Evolutionary conservation across 1,140 invertebrate genomes (phyloP), one percentile per base, ranked within the genome.

Genomic region (Microvelia longipes): DNA sequence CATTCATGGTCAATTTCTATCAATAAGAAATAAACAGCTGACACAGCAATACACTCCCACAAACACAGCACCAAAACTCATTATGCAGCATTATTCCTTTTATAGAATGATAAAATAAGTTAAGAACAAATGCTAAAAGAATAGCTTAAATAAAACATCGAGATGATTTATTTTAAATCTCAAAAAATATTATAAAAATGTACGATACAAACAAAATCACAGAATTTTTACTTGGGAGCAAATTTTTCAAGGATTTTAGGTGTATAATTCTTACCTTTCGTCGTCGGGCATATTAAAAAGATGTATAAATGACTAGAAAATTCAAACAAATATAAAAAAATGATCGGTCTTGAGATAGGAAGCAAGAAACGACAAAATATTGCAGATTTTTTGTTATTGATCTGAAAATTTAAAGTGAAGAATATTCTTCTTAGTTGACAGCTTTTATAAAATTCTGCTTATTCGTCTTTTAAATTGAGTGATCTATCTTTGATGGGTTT

Each of bases 341-440:
- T 11, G 19, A 50, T 50, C 5, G 35, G 35, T 19, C 35, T n/a
- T n/a, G 35, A 50, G 19, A 50, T 50, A 50, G 35, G 35, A 50
- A 19, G 0, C 82, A 83, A 93, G 77, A 2, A 93, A 85, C 90
- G 35, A 50, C 35, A 50, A 50, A 19, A 50, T 19, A n/a, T n/a
- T n/a, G n/a, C 35, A 50, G 19, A 5, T 11, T 5, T 11, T 50
- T 50, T 50, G 35, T 50, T 50, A 50, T 50, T 50, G 35, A 50
- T 50, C 35, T 50, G 35, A 50, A 50, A 50, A 11, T 50, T 50
- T 5, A 50, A 50, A n/a, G n/a, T n/a, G n/a, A n/a, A n/a, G n/a
- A n/a, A n/a, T n/a, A n/a, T n/a, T n/a, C n/a, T n/a, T n/a, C n/a
- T n/a, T n/a, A n/a, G n/a, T n/a, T n/a, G n/a, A n/a, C n/a, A n/a